Evolutionary conservation across 2,888 invertebrate genomes (phyloP).

Genomic region (Andrena dorsata): DNA sequence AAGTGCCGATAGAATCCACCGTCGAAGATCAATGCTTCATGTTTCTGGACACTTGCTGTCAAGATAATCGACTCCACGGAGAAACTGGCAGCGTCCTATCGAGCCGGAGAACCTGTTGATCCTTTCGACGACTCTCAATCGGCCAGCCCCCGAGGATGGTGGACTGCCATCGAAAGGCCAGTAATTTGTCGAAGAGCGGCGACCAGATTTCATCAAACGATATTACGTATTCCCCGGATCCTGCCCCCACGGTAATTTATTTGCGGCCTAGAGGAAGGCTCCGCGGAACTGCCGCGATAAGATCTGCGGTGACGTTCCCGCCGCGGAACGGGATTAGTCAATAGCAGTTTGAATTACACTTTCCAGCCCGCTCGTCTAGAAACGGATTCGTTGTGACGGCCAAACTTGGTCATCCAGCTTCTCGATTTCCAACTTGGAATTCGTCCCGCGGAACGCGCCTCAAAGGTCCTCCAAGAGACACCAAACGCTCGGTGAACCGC

Average conservation of each 20-base stretch:
- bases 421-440: conserved; percentile 42
- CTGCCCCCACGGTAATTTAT: conserved; percentile 9
- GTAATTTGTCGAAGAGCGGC: conserved; percentile 31
- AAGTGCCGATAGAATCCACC: conserved; percentile 7
- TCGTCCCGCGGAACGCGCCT: neutral
- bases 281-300: conserved; percentile 16
- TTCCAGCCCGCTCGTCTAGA: conserved; percentile 14
- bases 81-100: conserved; percentile 2
- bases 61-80: conserved; percentile 18
- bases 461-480: neutral
- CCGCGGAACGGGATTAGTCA: conserved; percentile 29
- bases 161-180: conserved; percentile 8
- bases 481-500: too few species aligned
- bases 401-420: conserved; percentile 48
- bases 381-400: conserved; percentile 23
- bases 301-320: conserved; percentile 24
- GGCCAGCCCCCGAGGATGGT: neutral
- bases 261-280: conserved; percentile 4
- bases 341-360: conserved; percentile 44
- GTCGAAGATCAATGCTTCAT: conserved; percentile 12
- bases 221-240: conserved; percentile 16
- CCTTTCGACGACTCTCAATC: conserved; percentile 32
- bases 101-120: conserved; percentile 60
- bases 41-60: conserved; percentile 3
- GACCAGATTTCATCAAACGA: conserved; percentile 8